These are phyloP conservation scores for Oedothorax gibbosus DNA, from an alignment of 1,140 invertebrate species.

Conservation along the genomic window DNA sequence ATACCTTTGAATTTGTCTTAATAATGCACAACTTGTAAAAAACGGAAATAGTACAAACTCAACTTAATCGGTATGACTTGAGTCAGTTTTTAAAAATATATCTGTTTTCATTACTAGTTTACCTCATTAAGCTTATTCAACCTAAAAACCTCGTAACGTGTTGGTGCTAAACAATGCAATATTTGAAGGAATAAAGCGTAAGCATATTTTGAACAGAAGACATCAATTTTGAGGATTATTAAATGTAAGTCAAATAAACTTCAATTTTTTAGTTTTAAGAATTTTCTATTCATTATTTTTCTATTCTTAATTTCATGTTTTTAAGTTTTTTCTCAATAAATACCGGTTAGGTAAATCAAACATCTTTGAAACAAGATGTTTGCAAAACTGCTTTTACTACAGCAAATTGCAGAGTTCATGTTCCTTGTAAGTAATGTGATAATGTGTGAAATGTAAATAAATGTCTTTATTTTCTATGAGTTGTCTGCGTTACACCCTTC, in stretches of 20 bases:
- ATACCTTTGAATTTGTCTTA: too few relatives aligned
- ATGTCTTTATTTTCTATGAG: not conserved
- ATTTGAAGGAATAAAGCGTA: too few relatives aligned
- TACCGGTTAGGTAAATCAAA: not conserved
- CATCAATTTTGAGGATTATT: not conserved
- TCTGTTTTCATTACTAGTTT: too few relatives aligned
- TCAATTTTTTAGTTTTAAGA: not conserved
- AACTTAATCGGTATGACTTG: not conserved
- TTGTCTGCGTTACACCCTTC: not conserved
- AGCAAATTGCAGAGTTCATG: not conserved
- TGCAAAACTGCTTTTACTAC: not conserved
- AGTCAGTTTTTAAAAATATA: too few relatives aligned
- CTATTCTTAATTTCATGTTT: too few relatives aligned
- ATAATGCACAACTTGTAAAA: not conserved
- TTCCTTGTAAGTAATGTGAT: constrained; percentile 22
- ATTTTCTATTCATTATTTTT: too few relatives aligned
- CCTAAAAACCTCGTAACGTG: too few relatives aligned
- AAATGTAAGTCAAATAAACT: too few relatives aligned
- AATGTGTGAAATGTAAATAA: constrained; percentile 23
- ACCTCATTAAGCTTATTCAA: too few relatives aligned
- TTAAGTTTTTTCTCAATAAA: not conserved
- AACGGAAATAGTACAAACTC: not conserved
- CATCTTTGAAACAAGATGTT: not conserved
- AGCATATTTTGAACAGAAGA: too few relatives aligned
- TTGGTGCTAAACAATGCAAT: too few relatives aligned